Conservation (phyloP, 2,113 vertebrate species). For the Dissostichus mawsoni region DNA sequence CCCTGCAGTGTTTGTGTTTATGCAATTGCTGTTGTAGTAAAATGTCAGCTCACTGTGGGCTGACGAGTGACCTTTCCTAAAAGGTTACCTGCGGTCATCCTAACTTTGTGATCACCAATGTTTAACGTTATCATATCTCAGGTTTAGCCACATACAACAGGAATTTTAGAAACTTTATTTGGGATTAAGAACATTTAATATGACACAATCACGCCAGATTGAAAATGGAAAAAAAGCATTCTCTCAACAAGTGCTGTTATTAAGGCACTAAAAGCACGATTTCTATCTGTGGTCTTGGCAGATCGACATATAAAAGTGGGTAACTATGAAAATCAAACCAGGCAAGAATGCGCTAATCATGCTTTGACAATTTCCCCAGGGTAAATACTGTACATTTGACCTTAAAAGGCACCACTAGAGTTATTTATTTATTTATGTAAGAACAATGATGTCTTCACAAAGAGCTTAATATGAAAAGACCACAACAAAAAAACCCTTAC, state of each 20-base stretch:
- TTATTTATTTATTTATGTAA: constrained; percentile 23
- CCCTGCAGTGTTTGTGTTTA: constrained; percentile 37
- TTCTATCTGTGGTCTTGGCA: too few relatives aligned
- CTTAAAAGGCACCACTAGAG: neutral
- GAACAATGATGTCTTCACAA: neutral
- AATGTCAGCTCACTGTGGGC: constrained; percentile 53
- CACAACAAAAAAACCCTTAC: constrained; percentile 21
- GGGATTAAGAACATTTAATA: too few relatives aligned
- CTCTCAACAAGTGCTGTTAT: too few relatives aligned
- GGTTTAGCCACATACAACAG: neutral
- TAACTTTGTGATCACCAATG: constrained; percentile 16
- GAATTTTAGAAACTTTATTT: neutral
- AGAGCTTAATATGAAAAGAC: constrained; percentile 3
- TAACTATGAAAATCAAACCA: too few relatives aligned
- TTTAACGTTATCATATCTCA: neutral
- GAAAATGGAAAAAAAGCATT: too few relatives aligned
- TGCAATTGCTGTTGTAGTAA: constrained; percentile 26
- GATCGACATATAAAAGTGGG: too few relatives aligned
- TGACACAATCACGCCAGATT: too few relatives aligned
- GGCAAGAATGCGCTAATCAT: too few relatives aligned
- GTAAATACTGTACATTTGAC: neutral
- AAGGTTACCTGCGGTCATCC: constrained; percentile 25
- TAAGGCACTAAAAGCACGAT: too few relatives aligned
- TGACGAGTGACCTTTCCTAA: constrained; percentile 44
- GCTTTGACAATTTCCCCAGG: neutral